These are phyloP conservation scores for Limosa lapponica DNA, from an alignment of 2,797 vertebrate genomes.

Conservation along the genomic window DNA sequence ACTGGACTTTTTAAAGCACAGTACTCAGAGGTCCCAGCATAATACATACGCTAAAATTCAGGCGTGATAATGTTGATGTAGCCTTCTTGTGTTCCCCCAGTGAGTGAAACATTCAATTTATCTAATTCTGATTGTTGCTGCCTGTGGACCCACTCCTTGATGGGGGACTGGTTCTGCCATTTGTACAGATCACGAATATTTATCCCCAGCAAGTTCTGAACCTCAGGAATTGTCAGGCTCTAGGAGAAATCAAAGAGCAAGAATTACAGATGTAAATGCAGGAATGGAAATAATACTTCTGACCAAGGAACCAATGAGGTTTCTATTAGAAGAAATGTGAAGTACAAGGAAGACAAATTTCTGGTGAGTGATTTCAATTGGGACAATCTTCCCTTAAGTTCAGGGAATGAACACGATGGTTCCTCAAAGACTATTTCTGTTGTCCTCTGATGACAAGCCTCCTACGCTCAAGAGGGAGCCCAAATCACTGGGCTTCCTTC, in stretches of 20 bases:
- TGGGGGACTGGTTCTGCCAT: neutral
- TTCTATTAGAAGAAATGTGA: neutral
- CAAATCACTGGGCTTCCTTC: neutral
- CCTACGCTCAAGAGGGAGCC: neutral
- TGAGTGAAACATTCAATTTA: conserved; percentile 36
- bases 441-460: neutral
- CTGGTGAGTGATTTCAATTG: neutral
- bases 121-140: conserved; percentile 69
- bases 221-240: conserved; percentile 49
- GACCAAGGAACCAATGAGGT: neutral
- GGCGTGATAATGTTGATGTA: conserved; percentile 53
- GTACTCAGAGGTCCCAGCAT: neutral
- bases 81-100: conserved; percentile 61
- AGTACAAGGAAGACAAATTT: neutral
- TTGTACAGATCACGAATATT: conserved; percentile 6
- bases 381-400: neutral
- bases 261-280: neutral
- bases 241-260: neutral
- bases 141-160: conserved; percentile 52
- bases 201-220: conserved; percentile 64
- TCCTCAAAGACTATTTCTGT: neutral
- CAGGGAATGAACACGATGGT: neutral
- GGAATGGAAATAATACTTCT: neutral
- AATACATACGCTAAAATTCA: neutral
- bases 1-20: accelerated